Conservation (phyloP, 2,113 vertebrate genomes). For the Origma solitaria region DNA sequence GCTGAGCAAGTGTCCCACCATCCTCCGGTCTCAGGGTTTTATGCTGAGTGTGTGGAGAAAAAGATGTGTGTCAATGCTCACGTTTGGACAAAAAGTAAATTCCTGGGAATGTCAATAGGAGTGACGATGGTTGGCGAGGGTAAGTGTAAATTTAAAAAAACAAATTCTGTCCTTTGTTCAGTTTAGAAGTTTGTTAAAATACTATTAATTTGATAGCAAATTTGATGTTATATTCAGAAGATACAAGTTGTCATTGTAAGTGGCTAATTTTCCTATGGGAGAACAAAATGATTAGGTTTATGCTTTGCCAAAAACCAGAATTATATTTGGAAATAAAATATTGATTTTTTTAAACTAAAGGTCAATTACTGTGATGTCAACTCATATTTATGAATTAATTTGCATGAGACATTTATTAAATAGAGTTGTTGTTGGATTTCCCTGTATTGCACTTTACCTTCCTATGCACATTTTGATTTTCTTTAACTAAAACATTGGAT, state of each 20-base stretch:
- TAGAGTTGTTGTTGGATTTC: neutral
- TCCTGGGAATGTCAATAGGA: constrained; percentile 98
- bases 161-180: neutral
- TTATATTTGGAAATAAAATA: neutral
- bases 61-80: constrained; percentile 94
- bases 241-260: neutral
- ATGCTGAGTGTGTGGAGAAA: constrained; percentile 91
- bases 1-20: constrained; percentile 98
- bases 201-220: neutral
- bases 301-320: neutral
- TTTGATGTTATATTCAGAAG: neutral
- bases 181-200: neutral
- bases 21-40: constrained; percentile 97
- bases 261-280: neutral
- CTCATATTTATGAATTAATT: neutral
- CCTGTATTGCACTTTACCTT: neutral
- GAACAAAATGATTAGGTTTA: neutral
- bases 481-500: neutral
- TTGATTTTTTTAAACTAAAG: neutral
- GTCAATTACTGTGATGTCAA: neutral
- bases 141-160: no score
- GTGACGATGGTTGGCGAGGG: constrained; percentile 98
- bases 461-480: neutral
- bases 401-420: neutral
- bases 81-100: constrained; percentile 99